Evolutionary conservation across 2,113 vertebrate genomes (phyloP).

Genomic region (Mobula birostris): DNA sequence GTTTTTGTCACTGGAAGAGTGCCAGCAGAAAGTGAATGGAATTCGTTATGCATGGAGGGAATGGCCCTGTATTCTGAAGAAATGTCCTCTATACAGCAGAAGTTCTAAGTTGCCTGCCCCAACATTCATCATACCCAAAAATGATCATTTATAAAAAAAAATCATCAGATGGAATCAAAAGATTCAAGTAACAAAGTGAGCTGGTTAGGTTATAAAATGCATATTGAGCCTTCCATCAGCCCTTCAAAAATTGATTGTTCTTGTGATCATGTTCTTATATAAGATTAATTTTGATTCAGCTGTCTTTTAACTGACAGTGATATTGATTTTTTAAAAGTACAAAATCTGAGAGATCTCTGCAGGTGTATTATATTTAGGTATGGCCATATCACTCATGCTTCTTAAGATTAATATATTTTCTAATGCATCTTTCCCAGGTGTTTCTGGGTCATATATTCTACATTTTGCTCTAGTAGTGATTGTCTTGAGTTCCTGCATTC

Average conservation of each 20-base stretch:
- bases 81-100: slow-evolving; percentile 69
- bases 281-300: neutral
- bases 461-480: too few relatives aligned
- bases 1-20: slow-evolving; percentile 48
- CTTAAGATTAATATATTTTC: neutral
- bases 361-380: neutral
- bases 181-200: neutral
- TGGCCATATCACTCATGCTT: neutral
- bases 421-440: neutral
- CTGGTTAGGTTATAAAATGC: neutral
- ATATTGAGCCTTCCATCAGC: neutral
- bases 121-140: slow-evolving; percentile 51
- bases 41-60: slow-evolving; percentile 79
- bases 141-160: neutral
- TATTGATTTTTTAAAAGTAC: neutral
- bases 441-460: neutral
- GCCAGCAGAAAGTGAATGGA: slow-evolving; percentile 44
- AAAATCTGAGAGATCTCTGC: neutral
- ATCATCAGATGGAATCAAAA: neutral
- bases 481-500: too few relatives aligned
- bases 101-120: slow-evolving; percentile 65
- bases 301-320: neutral
- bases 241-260: neutral
- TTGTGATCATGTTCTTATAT: neutral
- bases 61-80: slow-evolving; percentile 77